Conservation (phyloP, 2,113 vertebrate genomes). For the Crotalus helleri region DNA sequence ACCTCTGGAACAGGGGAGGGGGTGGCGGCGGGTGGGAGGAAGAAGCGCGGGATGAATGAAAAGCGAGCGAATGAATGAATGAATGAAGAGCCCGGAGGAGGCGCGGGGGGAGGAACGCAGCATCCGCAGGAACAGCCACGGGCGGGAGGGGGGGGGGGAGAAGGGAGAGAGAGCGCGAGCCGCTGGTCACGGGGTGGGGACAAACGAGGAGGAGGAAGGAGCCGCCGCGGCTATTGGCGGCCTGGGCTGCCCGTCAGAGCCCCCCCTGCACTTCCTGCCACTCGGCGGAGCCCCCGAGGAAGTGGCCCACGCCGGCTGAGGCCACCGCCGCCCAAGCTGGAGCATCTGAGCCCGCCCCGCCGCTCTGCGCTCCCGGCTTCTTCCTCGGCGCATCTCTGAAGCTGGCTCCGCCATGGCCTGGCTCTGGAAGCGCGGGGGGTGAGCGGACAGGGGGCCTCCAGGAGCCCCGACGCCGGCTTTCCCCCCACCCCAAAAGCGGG, state of each 20-base stretch:
- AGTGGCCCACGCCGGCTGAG: constrained; percentile 10
- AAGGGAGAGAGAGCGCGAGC: not conserved
- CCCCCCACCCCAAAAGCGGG: not conserved
- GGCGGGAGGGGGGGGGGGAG: rapidly evolving
- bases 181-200: not conserved
- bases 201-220: not conserved
- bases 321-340: not conserved
- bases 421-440: constrained; percentile 9
- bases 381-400: not conserved
- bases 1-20: not conserved
- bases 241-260: not conserved
- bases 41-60: not conserved
- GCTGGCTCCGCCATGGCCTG: constrained; percentile 12
- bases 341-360: not conserved
- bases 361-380: not conserved
- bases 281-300: not conserved
- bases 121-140: not conserved
- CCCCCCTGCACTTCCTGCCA: not conserved
- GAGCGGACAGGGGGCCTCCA: not conserved
- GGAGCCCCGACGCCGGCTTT: not conserved
- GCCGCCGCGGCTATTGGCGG: not conserved
- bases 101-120: not conserved
- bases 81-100: not conserved
- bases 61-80: not conserved
- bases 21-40: not conserved